These are phyloP conservation scores for Dasysyrphus tricinctus DNA, from an alignment of 2,888 invertebrate species.

Conservation along the genomic window DNA sequence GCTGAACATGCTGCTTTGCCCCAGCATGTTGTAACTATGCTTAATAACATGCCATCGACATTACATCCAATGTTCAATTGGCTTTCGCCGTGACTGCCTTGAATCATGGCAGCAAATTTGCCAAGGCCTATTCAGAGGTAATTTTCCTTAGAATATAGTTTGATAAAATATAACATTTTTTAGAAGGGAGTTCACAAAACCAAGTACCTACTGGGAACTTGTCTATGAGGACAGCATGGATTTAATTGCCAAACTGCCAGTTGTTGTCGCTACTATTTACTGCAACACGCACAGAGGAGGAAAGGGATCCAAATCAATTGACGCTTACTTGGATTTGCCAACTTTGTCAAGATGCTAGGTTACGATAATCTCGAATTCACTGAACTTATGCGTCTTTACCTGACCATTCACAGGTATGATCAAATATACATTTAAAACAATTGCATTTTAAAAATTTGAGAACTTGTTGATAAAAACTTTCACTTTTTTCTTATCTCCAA, in stretches of 20 bases:
- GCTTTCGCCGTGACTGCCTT: slow-evolving; percentile 91
- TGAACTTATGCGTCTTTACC: slow-evolving; percentile 92
- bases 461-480: no score
- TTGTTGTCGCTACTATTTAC: slow-evolving; percentile 93
- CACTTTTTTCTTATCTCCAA: no score
- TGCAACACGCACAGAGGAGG: slow-evolving; percentile 88
- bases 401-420: slow-evolving; percentile 89
- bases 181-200: slow-evolving; percentile 87
- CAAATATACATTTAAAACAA: not conserved
- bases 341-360: slow-evolving; percentile 92
- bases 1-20: slow-evolving; percentile 89
- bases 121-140: slow-evolving; percentile 88
- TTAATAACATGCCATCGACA: slow-evolving; percentile 91
- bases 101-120: slow-evolving; percentile 93
- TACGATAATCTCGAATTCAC: slow-evolving; percentile 89
- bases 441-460: no score
- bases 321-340: slow-evolving; percentile 90
- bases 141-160: not conserved
- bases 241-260: slow-evolving; percentile 93
- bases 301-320: slow-evolving; percentile 90
- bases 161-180: not conserved
- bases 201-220: slow-evolving; percentile 91
- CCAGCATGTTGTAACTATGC: slow-evolving; percentile 91
- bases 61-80: slow-evolving; percentile 95
- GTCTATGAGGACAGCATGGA: slow-evolving; percentile 94